Conservation (phyloP, 2,888 invertebrate species). For the Esperia sulphurella region DNA sequence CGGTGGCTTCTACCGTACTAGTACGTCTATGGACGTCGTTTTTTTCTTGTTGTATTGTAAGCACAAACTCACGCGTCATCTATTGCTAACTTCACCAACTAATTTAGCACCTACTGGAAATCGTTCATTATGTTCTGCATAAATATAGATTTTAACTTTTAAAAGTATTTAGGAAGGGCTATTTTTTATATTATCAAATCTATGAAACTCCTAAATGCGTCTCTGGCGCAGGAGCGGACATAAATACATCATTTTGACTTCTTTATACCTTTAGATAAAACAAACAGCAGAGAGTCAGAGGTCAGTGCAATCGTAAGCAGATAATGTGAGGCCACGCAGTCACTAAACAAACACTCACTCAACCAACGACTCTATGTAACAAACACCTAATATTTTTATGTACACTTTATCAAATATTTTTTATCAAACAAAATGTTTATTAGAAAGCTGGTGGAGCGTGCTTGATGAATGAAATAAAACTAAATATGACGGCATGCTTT, state of each 20-base stretch:
- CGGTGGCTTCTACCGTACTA: too few species aligned
- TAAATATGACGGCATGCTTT: too few species aligned
- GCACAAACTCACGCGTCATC: too few species aligned
- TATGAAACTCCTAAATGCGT: background rate
- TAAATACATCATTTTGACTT: constrained; percentile 63
- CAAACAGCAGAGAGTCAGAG: constrained; percentile 52
- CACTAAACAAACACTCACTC: constrained; percentile 51
- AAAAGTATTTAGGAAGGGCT: too few species aligned
- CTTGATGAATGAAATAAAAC: background rate
- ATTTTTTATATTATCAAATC: too few species aligned
- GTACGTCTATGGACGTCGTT: too few species aligned
- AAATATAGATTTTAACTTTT: too few species aligned
- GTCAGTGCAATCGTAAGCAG: constrained; percentile 70
- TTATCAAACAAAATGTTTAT: too few species aligned
- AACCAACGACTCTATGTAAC: constrained; percentile 29
- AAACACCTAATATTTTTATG: constrained; percentile 10
- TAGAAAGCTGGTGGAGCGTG: background rate
- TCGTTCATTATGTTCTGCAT: too few species aligned
- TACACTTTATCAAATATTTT: background rate
- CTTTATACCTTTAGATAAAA: constrained; percentile 69
- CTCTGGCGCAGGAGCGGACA: constrained; percentile 29
- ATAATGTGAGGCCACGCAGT: constrained; percentile 52
- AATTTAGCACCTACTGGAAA: too few species aligned
- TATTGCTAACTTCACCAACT: too few species aligned
- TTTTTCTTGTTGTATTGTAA: too few species aligned